Percentiles rank a stretch among this genome's conserved stretches.
Conservation (phyloP, 2,888 invertebrate species). For the Coenonympha arcania region DNA sequence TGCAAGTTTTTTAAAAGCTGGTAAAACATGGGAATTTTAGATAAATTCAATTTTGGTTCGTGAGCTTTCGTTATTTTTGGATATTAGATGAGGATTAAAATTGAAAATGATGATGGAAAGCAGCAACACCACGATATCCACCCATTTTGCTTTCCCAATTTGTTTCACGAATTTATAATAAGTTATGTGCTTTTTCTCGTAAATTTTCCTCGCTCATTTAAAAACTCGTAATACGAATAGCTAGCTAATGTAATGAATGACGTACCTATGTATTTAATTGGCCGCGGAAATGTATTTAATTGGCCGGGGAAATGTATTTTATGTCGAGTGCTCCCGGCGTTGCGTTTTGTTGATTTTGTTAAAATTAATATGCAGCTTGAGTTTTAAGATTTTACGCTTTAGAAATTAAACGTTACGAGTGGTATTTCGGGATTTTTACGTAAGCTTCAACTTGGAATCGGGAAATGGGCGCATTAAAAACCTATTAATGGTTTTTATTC, state of each 20-base stretch:
- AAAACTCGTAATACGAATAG: conserved; percentile 23
- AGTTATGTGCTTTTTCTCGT: not conserved
- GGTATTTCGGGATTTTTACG: not conserved
- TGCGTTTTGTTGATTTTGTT: conserved; percentile 16
- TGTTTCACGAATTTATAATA: no score
- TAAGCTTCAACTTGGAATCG: not conserved
- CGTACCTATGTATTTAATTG: conserved; percentile 40
- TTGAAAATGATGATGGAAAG: no score
- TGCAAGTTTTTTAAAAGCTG: no score
- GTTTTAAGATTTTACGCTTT: conserved; percentile 9
- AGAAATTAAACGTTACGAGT: not conserved
- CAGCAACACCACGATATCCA: no score
- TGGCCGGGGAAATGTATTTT: conserved; percentile 33
- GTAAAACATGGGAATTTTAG: no score
- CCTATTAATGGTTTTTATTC: no score
- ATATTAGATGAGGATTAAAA: no score
- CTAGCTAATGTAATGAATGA: conserved; percentile 31
- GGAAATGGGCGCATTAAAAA: no score
- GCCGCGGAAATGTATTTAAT: conserved; percentile 35
- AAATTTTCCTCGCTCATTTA: not conserved
- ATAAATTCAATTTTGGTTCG: no score
- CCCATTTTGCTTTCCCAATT: no score
- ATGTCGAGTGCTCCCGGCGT: conserved; percentile 10
- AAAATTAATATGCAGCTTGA: conserved; percentile 15
- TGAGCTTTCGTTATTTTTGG: no score